Conservation (phyloP, 2,797 vertebrate species). For the Eleutherodactylus coqui region DNA sequence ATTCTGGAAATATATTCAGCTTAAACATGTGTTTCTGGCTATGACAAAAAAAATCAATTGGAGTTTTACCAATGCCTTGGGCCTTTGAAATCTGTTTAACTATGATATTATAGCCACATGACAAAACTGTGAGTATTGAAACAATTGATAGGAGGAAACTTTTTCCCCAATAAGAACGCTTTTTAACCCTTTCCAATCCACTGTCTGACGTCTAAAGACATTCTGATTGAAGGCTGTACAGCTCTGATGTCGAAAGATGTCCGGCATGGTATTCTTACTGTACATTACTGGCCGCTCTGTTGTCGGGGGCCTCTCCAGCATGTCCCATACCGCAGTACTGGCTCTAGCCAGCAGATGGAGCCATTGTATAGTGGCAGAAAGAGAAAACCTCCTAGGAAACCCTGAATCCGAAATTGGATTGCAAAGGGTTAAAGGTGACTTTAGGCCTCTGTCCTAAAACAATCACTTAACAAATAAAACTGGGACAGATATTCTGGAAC, state of each 20-base stretch:
- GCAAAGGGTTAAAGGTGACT: background rate
- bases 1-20: constrained; percentile 49
- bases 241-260: too few species aligned
- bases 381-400: too few species aligned
- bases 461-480: background rate
- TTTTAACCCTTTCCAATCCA: too few species aligned
- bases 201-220: too few species aligned
- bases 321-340: too few species aligned
- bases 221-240: too few species aligned
- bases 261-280: too few species aligned
- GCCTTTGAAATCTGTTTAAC: constrained; percentile 51
- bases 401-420: too few species aligned
- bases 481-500: background rate
- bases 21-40: constrained; percentile 57
- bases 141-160: constrained; percentile 22
- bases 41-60: constrained; percentile 22
- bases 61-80: constrained; percentile 51
- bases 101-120: constrained; percentile 40
- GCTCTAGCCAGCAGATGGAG: too few species aligned
- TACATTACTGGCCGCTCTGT: too few species aligned
- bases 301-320: too few species aligned
- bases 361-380: too few species aligned
- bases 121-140: constrained; percentile 39
- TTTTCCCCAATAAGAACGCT: constrained; percentile 13
- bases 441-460: constrained; percentile 17